These are phyloP conservation scores for Argopecten irradians DNA, from an alignment of 1,140 invertebrate species.

Conservation along the genomic window DNA sequence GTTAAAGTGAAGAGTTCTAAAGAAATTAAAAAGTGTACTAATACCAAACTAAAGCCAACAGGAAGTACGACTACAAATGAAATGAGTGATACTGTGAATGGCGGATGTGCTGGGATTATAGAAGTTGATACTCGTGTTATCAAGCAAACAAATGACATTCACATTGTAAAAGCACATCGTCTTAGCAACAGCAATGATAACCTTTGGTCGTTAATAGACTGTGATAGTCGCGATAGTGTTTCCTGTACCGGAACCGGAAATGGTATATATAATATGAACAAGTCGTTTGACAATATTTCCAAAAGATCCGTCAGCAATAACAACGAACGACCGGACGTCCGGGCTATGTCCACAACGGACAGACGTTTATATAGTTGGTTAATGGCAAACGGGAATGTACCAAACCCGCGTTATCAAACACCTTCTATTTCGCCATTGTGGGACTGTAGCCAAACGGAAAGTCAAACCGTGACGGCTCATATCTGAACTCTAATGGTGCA, in stretches of 20 bases:
- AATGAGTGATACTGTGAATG: too few relatives aligned
- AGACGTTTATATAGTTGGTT: constrained; percentile 53
- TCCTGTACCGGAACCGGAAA: constrained; percentile 25
- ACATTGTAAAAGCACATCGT: not conserved
- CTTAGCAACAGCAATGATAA: not conserved
- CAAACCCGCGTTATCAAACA: constrained; percentile 38
- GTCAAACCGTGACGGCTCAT: not conserved
- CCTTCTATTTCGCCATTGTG: constrained; percentile 50
- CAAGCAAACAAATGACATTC: not conserved
- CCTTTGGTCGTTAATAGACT: not conserved
- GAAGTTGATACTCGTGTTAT: not conserved
- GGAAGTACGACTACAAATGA: not conserved
- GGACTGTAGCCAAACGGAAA: constrained; percentile 27
- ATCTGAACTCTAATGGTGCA: not conserved
- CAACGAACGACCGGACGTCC: constrained; percentile 30
- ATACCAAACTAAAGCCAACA: constrained; percentile 28
- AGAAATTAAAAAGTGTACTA: constrained; percentile 25
- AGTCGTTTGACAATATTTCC: not conserved
- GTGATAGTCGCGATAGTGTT: not conserved
- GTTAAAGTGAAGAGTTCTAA: not conserved
- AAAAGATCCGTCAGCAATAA: not conserved
- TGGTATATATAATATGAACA: not conserved
- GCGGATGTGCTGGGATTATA: not conserved
- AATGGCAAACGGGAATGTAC: constrained; percentile 49
- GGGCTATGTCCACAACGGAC: constrained; percentile 41